These are phyloP conservation scores for Chaetorhynchus papuensis DNA, from an alignment of 2,113 vertebrate species.

Conservation along the genomic window DNA sequence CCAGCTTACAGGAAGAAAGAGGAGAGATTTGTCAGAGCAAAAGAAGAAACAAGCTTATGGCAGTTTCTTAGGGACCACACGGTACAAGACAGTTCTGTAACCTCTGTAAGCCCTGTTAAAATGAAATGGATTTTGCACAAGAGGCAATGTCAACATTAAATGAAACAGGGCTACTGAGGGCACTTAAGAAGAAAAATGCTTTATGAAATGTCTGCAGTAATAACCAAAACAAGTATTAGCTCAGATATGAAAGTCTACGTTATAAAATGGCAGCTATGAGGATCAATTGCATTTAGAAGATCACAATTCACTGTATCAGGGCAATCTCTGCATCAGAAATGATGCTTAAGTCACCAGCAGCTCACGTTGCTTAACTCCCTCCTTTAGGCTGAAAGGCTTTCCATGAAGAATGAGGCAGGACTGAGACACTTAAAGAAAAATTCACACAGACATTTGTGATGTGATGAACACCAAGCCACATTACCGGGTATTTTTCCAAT, in stretches of 20 bases:
- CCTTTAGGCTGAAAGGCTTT: not conserved
- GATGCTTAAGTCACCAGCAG: not conserved
- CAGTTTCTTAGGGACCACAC: not conserved
- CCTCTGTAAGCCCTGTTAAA: not conserved
- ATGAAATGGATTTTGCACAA: not conserved
- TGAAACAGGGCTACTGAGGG: not conserved
- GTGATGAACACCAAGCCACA: not conserved
- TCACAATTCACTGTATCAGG: not conserved
- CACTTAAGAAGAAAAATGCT: not conserved
- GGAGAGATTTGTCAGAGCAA: not conserved
- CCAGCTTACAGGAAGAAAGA: constrained; percentile 75
- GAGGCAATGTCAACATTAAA: not conserved
- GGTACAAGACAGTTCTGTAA: not conserved
- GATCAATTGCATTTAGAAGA: not conserved
- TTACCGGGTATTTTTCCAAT: constrained; percentile 94
- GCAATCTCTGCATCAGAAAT: not conserved
- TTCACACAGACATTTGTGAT: not conserved
- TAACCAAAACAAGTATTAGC: not conserved
- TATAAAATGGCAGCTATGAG: not conserved
- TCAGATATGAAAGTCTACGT: not conserved
- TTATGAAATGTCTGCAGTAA: not conserved
- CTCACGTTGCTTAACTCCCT: not conserved
- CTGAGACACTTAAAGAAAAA: not conserved
- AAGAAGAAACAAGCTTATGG: not conserved
- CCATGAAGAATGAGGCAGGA: not conserved